Conservation (phyloP, 2,888 invertebrate species). For the Merodon equestris region DNA sequence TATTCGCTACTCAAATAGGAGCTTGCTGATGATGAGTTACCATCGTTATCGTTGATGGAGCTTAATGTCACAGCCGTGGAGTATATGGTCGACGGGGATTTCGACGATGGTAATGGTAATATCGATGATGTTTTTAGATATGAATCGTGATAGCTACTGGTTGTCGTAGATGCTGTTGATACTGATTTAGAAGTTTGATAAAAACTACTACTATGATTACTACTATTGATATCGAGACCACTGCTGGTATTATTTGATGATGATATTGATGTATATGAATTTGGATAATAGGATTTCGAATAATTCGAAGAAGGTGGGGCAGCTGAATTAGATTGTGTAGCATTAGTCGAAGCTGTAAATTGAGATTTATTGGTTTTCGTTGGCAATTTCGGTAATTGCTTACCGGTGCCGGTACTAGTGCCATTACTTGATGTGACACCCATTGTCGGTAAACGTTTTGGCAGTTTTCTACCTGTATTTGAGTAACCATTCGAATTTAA, state of each 20-base stretch:
- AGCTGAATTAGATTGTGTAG: conserved; percentile 16
- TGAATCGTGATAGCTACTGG: conserved; percentile 49
- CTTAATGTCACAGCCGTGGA: conserved; percentile 41
- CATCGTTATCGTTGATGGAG: conserved; percentile 33
- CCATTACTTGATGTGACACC: conserved; percentile 34
- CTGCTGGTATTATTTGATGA: conserved; percentile 42
- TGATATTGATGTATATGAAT: conserved; percentile 53
- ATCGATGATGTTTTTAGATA: conserved; percentile 46
- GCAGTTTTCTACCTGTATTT: conserved; percentile 71
- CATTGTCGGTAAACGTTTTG: conserved; percentile 73
- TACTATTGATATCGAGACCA: conserved; percentile 37
- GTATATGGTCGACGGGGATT: conserved; percentile 40
- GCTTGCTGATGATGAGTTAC: conserved; percentile 15
- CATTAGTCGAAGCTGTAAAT: conserved; percentile 35
- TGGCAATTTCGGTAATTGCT: conserved; percentile 74
- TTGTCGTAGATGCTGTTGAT: conserved; percentile 35
- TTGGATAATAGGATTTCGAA: conserved; percentile 51
- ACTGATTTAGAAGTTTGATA: conserved; percentile 51
- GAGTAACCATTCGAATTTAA: conserved; percentile 50
- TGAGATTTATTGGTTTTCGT: conserved; percentile 20
- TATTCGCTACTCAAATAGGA: conserved; percentile 57
- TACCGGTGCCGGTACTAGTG: conserved; percentile 50
- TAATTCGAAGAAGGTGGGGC: conserved; percentile 33
- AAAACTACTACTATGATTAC: conserved; percentile 54
- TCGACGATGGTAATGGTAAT: conserved; percentile 46